Evolutionary conservation across 2,888 invertebrate genomes (phyloP), one percentile per base, ranked within the genome.

Genomic region (Xestia rhomboidea): DNA sequence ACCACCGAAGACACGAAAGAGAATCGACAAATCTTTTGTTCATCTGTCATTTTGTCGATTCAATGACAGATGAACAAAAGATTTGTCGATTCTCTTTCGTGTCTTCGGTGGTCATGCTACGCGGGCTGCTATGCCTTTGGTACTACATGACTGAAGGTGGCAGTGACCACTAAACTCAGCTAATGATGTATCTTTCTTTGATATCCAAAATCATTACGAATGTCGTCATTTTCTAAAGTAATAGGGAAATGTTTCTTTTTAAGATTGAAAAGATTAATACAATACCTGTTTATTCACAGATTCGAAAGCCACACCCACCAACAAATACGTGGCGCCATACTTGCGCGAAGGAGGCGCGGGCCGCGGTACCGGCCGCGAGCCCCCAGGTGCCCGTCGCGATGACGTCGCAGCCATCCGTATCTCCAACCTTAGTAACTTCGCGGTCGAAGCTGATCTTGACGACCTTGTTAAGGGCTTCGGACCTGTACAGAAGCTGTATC

Each of bases 381-480:
- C 88, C 97, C 98, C 93, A 94, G 98, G 89, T 97, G 98, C 97
- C 93, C 97, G 98, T 68, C 97, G 98, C 34, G 98, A 99, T 87
- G 99, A 99, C 90, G 97, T 98, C 4, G 98, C 98, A 5, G 99
- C 99, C 24, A 99, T 99, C 89, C 98, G 99, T 88, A 99, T 99
- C 84, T 99, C 99, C 21, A 99, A 99, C 96, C 97, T 99, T 69
- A 99, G 99, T 6, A 99, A 99, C 94, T 99, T 99, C 84, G 99
- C 99, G 73, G 98, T 98, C 4, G 99, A 99, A 93, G 98, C 98
- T 21, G 99, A 99, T 97, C 97, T 99, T 86, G 99, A 99, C 91
- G 99, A 99, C 88, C 97, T 99, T 76, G 99, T 99, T 75, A 98
- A 98, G 92, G 98, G 98, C 63, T 99, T 99, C 93, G 99, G 99